Evolutionary conservation across 2,113 vertebrate genomes (phyloP), one percentile per base, ranked within the genome.

Genomic region (Phodopus roborovskii): DNA sequence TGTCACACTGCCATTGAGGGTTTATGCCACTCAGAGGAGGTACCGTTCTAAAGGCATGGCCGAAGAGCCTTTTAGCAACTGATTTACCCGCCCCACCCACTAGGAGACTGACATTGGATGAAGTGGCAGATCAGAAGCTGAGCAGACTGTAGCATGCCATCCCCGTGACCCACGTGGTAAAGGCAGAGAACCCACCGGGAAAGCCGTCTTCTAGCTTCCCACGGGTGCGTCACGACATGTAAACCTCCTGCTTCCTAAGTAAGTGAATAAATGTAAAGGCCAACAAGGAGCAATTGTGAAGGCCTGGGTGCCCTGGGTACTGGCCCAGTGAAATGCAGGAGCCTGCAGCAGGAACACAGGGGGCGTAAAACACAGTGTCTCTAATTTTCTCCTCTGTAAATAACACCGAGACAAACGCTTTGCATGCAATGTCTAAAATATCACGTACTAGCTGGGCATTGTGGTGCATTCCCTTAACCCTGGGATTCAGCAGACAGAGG

Each of bases 1-100:
- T 75, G 3, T 68, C 28, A 88, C 10, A 71, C 53, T 71, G 33
- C 8, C 58, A 75, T 93, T 85, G 28, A 82, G 94, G 85, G 45
- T 26, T 92, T 93, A 86, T 86, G 82, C 33, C 90, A 42, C 78
- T 92, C 75, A 53, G 45, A 92, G 73, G 79, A 92, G 79, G 77
- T 68, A 42, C 68, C 73, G 45, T 45, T 45, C 45, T 70, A 15
- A 74, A 79, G 91, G 39, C 83, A 83, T 90, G 79, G 90, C 58
- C 50, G 26, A 87, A 92, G 68, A 86, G 39, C 45, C 48, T 42
- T 50, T 62, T 3, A 85, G 83, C 74, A 7, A 75, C 64, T 56
- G 33, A 73, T 88, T 92, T 79, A 48, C 24, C 7, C 75, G 22
- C 88, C 90, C 93, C 68, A 42, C 30, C 90, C 71, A 77, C 73